Evolutionary conservation across 2,113 vertebrate species (phyloP).

Genomic region (Ceratotherium simum): DNA sequence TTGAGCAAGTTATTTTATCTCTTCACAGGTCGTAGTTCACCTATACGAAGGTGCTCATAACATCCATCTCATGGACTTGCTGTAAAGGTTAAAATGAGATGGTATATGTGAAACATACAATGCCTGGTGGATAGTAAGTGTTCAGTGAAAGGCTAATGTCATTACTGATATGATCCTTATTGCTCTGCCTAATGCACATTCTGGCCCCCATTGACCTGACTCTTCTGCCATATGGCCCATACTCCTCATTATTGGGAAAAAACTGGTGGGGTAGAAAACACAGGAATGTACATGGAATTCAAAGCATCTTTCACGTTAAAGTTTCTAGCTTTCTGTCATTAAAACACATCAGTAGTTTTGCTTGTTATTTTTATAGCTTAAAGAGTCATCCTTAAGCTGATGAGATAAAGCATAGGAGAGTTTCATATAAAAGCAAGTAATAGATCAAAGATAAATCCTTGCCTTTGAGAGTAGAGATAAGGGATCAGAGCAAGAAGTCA

Average conservation of each 20-base stretch:
- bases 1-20: background rate
- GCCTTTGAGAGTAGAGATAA: too few relatives aligned
- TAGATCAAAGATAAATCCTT: too few relatives aligned
- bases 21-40: background rate
- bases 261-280: background rate
- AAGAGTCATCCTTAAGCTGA: background rate
- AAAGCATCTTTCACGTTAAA: constrained; percentile 11
- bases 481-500: background rate
- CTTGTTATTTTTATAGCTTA: background rate
- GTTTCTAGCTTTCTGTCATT: background rate
- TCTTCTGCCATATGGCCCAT: background rate
- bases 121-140: background rate
- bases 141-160: background rate
- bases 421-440: too few relatives aligned
- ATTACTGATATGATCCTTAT: background rate
- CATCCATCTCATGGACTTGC: background rate
- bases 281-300: background rate
- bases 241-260: background rate
- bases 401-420: too few relatives aligned
- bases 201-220: background rate
- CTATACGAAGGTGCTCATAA: background rate
- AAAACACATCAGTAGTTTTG: background rate
- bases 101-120: background rate
- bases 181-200: background rate
- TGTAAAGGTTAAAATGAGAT: background rate